These are phyloP conservation scores for Lapara coniferarum DNA, from an alignment of 2,888 invertebrate species.

Conservation along the genomic window DNA sequence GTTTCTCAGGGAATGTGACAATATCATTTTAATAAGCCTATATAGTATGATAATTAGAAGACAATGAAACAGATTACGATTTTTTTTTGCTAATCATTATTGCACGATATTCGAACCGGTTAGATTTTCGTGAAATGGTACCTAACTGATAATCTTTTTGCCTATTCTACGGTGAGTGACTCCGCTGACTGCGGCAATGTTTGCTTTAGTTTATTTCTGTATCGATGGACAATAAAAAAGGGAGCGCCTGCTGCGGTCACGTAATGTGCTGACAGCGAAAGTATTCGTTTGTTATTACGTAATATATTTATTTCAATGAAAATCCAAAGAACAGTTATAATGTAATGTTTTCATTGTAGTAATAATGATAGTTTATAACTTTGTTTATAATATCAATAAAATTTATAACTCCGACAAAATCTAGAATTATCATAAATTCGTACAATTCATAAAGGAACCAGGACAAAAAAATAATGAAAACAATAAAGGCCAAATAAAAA, in stretches of 20 bases:
- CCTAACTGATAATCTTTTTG: slow-evolving; percentile 51
- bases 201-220: slow-evolving; percentile 53
- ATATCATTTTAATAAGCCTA: neutral
- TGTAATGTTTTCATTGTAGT: neutral
- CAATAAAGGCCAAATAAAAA: slow-evolving; percentile 32
- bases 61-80: slow-evolving; percentile 1
- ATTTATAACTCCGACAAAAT: neutral
- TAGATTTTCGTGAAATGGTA: slow-evolving; percentile 44
- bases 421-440: neutral
- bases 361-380: neutral
- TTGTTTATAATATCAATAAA: too few species aligned
- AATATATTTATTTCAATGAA: slow-evolving; percentile 37
- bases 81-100: neutral
- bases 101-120: neutral
- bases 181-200: slow-evolving; percentile 49
- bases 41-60: neutral
- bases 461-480: neutral
- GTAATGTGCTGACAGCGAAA: slow-evolving; percentile 74
- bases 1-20: neutral
- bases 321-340: neutral
- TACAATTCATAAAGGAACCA: neutral
- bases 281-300: slow-evolving; percentile 53
- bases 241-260: slow-evolving; percentile 60
- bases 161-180: slow-evolving; percentile 60
- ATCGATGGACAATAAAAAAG: slow-evolving; percentile 51